phyloP scores from a whole-genome alignment of 2,888 invertebrate species.

The Agonopterix heracliana region DNA sequence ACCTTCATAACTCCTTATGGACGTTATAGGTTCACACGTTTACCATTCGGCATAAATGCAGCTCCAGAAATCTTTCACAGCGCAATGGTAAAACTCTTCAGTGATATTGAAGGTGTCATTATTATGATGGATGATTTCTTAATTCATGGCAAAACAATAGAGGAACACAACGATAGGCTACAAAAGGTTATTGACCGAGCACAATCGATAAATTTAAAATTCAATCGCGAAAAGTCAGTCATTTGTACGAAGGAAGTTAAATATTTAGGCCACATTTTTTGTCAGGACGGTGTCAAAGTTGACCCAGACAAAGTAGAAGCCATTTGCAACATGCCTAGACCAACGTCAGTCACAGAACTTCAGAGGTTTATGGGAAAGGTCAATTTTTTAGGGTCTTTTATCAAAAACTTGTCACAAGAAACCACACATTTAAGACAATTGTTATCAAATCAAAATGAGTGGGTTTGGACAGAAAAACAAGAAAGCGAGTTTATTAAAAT shows the following conservation, averaged over 20 bases:
- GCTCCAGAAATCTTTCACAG: conserved; percentile 11
- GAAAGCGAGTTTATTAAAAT: conserved; percentile 12
- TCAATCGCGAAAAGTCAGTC: conserved; percentile 15
- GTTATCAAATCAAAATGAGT: conserved; percentile 22
- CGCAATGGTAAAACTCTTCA: conserved; percentile 6
- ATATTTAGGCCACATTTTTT: conserved; percentile 11
- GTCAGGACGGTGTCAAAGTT: conserved; percentile 5
- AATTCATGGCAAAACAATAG: conserved; percentile 10
- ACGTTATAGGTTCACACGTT: conserved; percentile 7
- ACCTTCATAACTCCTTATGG: conserved; percentile 16
- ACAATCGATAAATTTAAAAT: conserved; percentile 11
- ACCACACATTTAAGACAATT: conserved; percentile 11
- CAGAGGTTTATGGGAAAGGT: conserved; percentile 10
- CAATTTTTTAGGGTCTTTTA: conserved; percentile 7
- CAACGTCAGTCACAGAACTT: conserved; percentile 3
- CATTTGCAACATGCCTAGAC: conserved; percentile 6
- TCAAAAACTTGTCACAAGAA: conserved; percentile 7
- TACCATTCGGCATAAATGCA: conserved; percentile 11
- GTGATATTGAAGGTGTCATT: conserved; percentile 4
- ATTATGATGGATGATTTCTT: conserved; percentile 18
- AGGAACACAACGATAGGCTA: conserved; percentile 8
- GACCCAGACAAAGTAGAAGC: conserved; percentile 8
- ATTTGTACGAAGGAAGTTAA: conserved; percentile 8
- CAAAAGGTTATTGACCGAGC: conserved; percentile 14
- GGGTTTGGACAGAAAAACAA: conserved; percentile 23